Base-by-base conservation (phyloP, 2,888 invertebrate species). In the Ophion ellenae region DNA sequence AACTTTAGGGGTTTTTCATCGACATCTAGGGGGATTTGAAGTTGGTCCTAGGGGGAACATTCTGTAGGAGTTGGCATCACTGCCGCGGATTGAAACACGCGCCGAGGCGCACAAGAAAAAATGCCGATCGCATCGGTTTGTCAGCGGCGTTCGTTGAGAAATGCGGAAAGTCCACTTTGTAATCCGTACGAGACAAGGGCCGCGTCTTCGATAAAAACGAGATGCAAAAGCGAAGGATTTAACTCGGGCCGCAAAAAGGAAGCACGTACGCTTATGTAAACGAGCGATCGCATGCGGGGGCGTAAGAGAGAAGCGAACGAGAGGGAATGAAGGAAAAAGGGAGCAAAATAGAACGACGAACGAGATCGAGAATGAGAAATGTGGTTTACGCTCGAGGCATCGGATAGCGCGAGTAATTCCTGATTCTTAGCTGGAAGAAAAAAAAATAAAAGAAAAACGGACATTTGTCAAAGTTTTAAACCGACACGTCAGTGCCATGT, bases 201-300 rank as follows among this genome's bases (percentile, higher is more conserved):
- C 59, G 66, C 61, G 67, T 66, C 78, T 61, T 67, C 63, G 78
- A 83, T 78, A 78, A 69, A 77, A 66, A 69, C 36, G 71, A 78
- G 77, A 83, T 76, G 47, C 20, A 66, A 83, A 66, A 83, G 74
- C 64, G 53, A 78, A 74, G 47, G 83, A 83, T 79, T 83, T 74
- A 79, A 74, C 69, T 53, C 47, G 59, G 61, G 24, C 76, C 67
- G 40, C 59, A 53, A 47, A 66, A 78, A 83, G 59, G 67, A 59
- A 32, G 74, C 83, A 83, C 83, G 83, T 83, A 78, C 79, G 74
- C 78, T 73, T 79, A 79, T 83, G 83, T 63, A 75, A 78, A 83
- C 61, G 74, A 79, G 74, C 69, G 24, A 79, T 47, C 78, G 57
- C 47, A 47, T 61, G 78, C 64, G 61, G 7, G 53, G 63, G 47